Percentiles rank a stretch among this genome's conserved stretches.
These are phyloP conservation scores for Ophiothrix spiculata DNA, from an alignment of 35 echinoderm and acorn worm species.

Conservation along the genomic window DNA sequence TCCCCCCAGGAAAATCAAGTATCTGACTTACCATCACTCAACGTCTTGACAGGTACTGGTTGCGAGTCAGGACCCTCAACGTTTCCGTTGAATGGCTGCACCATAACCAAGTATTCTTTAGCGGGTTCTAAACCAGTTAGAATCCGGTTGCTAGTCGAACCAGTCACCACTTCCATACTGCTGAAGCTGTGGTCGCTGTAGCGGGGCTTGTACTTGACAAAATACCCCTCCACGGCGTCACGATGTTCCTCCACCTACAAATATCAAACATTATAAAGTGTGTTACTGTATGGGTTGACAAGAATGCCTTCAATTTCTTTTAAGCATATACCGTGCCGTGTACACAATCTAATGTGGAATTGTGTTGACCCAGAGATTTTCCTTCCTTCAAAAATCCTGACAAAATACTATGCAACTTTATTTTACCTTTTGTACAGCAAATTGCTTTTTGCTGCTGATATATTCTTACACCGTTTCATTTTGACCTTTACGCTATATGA, in stretches of 20 bases:
- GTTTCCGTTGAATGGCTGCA: constrained; percentile 62
- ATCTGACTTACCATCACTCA: constrained; percentile 25
- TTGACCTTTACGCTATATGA: no score
- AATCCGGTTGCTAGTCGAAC: constrained; percentile 15
- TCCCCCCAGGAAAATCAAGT: no score
- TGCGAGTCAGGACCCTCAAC: constrained; percentile 53
- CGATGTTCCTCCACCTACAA: constrained; percentile 48
- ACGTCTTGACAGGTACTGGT: constrained; percentile 10
- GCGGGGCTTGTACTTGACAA: constrained; percentile 44
- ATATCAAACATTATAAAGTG: constrained; percentile 15
- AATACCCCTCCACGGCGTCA: constrained; percentile 72
- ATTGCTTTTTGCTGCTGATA: no score
- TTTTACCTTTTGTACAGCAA: no score
- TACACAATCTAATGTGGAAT: no score
- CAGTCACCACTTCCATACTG: constrained; percentile 35
- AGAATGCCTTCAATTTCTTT: no score
- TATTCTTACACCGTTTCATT: no score
- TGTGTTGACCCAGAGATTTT: no score
- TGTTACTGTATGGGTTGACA: no score
- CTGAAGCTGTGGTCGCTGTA: constrained; percentile 19
- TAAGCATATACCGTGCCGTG: no score
- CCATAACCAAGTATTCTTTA: constrained; percentile 56
- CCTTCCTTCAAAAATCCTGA: no score
- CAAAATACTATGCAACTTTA: no score
- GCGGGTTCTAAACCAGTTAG: constrained; percentile 43